Conservation (phyloP, 2,888 invertebrate species). For the Melipona beecheii region DNA sequence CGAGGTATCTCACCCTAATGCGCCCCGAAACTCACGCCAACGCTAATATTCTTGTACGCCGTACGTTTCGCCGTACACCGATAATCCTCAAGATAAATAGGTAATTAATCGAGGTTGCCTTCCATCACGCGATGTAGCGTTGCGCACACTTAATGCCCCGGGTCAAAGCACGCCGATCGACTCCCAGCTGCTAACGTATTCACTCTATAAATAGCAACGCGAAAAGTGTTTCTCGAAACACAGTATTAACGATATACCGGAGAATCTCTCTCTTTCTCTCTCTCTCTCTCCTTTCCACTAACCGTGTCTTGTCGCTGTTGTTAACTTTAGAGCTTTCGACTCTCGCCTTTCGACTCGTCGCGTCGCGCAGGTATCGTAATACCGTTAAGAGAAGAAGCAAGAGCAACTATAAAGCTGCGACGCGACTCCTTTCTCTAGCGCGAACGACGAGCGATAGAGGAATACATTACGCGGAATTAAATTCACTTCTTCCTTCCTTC, state of each 20-base stretch:
- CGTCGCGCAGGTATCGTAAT: constrained; percentile 20
- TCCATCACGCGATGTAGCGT: constrained; percentile 58
- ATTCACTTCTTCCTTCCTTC: background rate
- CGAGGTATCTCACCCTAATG: constrained; percentile 21
- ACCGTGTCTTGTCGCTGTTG: constrained; percentile 33
- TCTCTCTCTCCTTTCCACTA: background rate
- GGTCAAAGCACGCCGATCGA: constrained; percentile 58
- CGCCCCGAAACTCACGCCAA: constrained; percentile 34
- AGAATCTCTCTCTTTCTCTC: constrained; percentile 4
- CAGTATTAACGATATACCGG: constrained; percentile 36
- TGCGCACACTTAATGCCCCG: constrained; percentile 55
- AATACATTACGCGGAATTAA: constrained; percentile 16
- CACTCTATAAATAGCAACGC: constrained; percentile 42
- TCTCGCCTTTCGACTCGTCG: constrained; percentile 15
- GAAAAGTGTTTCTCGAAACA: constrained; percentile 33
- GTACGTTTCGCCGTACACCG: constrained; percentile 53
- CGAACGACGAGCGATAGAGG: background rate
- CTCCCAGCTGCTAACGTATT: constrained; percentile 29
- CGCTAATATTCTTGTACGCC: constrained; percentile 54
- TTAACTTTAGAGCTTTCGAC: constrained; percentile 33
- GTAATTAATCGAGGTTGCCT: constrained; percentile 62
- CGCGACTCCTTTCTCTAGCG: background rate
- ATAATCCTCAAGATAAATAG: constrained; percentile 61
- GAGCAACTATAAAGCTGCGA: background rate
- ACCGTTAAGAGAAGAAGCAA: constrained; percentile 28